These are phyloP conservation scores for Macrosteles quadrilineatus DNA, from an alignment of 1,140 invertebrate genomes.

Conservation along the genomic window DNA sequence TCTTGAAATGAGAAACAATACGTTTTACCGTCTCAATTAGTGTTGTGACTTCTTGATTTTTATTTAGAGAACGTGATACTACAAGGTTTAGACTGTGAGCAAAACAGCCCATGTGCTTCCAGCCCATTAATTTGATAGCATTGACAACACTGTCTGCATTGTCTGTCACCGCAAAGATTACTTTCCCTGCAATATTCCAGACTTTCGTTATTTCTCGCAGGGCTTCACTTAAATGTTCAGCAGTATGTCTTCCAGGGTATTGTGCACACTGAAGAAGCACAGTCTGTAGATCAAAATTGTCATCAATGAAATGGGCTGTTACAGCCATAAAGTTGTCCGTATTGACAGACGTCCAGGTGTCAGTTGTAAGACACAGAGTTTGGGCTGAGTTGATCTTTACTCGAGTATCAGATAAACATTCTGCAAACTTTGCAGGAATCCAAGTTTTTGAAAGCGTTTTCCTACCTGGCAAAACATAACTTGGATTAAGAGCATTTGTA, in stretches of 20 bases:
- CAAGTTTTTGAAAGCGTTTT: constrained; percentile 33
- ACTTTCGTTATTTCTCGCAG: constrained; percentile 34
- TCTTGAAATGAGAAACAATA: constrained; percentile 9
- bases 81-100: constrained; percentile 36
- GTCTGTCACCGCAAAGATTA: constrained; percentile 40
- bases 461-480: constrained; percentile 37
- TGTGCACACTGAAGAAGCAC: constrained; percentile 32
- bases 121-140: constrained; percentile 27
- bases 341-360: constrained; percentile 40
- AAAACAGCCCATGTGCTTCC: constrained; percentile 38
- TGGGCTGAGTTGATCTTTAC: not conserved
- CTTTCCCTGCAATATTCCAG: constrained; percentile 41
- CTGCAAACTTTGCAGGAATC: constrained; percentile 35
- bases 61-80: constrained; percentile 32
- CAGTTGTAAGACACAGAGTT: constrained; percentile 36
- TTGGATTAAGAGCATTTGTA: constrained; percentile 33
- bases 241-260: not conserved
- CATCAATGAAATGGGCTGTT: constrained; percentile 39
- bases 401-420: constrained; percentile 17
- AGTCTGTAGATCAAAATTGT: constrained; percentile 31
- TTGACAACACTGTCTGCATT: constrained; percentile 39
- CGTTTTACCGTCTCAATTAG: constrained; percentile 2
- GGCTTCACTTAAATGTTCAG: not conserved
- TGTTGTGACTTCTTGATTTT: constrained; percentile 36
- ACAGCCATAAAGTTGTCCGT: constrained; percentile 37